Evolutionary conservation across 2,113 vertebrate species (phyloP).

Genomic region (Paradisaea rubra): DNA sequence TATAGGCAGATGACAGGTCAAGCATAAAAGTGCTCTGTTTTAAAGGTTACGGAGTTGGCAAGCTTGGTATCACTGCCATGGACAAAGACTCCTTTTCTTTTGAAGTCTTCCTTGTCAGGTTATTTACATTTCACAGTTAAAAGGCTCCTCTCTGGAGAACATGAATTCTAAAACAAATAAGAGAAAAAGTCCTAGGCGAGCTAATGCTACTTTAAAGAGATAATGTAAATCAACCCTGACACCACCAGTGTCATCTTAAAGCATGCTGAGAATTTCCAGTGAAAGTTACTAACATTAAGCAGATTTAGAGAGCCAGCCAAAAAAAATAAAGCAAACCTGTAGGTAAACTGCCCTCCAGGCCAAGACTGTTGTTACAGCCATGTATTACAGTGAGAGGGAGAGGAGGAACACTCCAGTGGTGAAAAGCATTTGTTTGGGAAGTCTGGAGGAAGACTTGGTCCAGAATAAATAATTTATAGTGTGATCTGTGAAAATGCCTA

Average conservation of each 20-base stretch:
- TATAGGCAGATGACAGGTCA: slow-evolving; percentile 36
- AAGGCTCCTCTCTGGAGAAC: slow-evolving; percentile 40
- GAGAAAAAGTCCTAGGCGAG: slow-evolving; percentile 4
- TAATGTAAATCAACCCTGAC: slow-evolving; percentile 38
- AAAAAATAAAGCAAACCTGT: slow-evolving; percentile 38
- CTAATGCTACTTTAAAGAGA: slow-evolving; percentile 40
- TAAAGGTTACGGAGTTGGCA: slow-evolving; percentile 49
- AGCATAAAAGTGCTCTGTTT: slow-evolving; percentile 31
- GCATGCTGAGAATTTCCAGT: slow-evolving; percentile 25
- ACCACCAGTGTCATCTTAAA: slow-evolving; percentile 29
- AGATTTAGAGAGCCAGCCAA: background rate
- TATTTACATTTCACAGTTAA: slow-evolving; percentile 52
- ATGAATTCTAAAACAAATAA: slow-evolving; percentile 26
- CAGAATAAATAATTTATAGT: slow-evolving; percentile 10
- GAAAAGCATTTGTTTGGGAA: slow-evolving; percentile 33
- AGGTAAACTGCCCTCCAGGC: slow-evolving; percentile 38
- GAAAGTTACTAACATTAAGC: slow-evolving; percentile 25
- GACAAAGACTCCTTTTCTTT: slow-evolving; percentile 20
- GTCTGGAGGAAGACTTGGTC: background rate
- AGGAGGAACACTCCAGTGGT: background rate
- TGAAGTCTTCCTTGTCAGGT: slow-evolving; percentile 42
- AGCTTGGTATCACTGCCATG: slow-evolving; percentile 6
- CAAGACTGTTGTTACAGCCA: slow-evolving; percentile 4
- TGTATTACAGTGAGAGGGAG: background rate
- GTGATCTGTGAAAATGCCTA: background rate